phyloP scores from a whole-genome alignment of 30 jellyfish, hydroid and myxozoan species.

The Nemopilema nomurai region DNA sequence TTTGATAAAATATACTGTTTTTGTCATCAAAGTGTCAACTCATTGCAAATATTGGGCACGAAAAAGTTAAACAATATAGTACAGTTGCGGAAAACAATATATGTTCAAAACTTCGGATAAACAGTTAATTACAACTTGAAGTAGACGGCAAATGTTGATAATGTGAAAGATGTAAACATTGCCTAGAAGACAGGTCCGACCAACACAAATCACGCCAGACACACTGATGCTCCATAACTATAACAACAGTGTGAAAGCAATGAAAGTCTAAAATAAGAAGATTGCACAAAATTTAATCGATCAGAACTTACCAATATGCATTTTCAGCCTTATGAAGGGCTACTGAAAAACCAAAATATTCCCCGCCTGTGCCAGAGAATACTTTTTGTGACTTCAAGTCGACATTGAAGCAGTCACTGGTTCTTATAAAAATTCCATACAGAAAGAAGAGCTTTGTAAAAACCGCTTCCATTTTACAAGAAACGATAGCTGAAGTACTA shows the following conservation, averaged over 20 bases:
- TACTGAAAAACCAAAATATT: conserved; percentile 39
- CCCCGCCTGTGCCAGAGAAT: conserved; percentile 34
- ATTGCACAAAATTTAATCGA: background rate
- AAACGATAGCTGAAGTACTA: background rate
- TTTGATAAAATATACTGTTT: background rate
- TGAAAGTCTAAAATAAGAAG: too few species aligned
- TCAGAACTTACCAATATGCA: conserved; percentile 30
- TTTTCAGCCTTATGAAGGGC: conserved; percentile 37
- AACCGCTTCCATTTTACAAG: background rate
- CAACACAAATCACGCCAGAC: too few species aligned
- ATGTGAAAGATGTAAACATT: too few species aligned
- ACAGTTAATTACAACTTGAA: too few species aligned
- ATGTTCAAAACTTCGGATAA: too few species aligned
- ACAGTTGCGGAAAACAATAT: too few species aligned
- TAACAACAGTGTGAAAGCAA: too few species aligned
- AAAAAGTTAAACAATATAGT: too few species aligned
- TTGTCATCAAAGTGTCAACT: background rate
- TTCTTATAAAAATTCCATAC: background rate
- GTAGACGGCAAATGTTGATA: too few species aligned
- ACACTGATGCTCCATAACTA: too few species aligned
- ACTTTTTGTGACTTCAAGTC: conserved; percentile 7
- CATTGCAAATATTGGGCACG: too few species aligned
- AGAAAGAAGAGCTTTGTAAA: background rate
- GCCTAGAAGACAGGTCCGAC: background rate
- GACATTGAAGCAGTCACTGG: conserved; percentile 27